Base-by-base conservation (phyloP, 2,797 vertebrate genomes). In the Melanotaenia boesemani region DNA sequence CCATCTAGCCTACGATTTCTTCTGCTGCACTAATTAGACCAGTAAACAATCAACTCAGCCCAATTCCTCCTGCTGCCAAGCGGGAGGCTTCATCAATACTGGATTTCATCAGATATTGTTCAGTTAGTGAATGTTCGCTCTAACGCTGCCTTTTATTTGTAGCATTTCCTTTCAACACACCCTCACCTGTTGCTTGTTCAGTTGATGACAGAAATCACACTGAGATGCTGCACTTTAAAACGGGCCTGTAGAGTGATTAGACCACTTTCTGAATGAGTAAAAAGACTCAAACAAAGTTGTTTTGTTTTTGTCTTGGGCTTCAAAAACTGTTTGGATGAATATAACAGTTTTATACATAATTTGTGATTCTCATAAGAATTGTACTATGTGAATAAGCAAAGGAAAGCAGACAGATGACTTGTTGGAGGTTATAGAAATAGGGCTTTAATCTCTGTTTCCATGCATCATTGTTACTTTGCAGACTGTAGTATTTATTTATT, bases 11-110 rank as follows among this genome's bases (percentile, higher is more conserved):
- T 57, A 41, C 34, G 48, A 62, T 70, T 60, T 32, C 59, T 58
- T 37, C 36, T 15, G 72, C 72, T 54, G 52, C 56, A 66, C 74
- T 84, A 83, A 88, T 87, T 83, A 80, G 68, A 67, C 48, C 72
- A 84, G 76, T 76, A 77, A 85, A 88, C 84, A 85, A 89, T 83
- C 76, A 87, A 68, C 60, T 62, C 18, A 3, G 60, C 67, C 48
- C 74, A 73, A 71, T 74, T 68, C 66, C 60, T 63, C 66, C 62
- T 36, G n/a, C 48, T 11, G 68, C 68, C 30, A 52, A 63, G 72
- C 65, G 32, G 82, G 63, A 74, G 24, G 26, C 72, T 57, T 2
- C 30, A 72, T 87, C 84, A 58, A 86, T 86, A 77, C 65, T 18
- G 73, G 58, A 84, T 80, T 77, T 84, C 71, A 76, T 71, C 81